These are phyloP conservation scores for Carassius gibelio DNA, from an alignment of 2,113 vertebrate genomes.

Conservation along the genomic window DNA sequence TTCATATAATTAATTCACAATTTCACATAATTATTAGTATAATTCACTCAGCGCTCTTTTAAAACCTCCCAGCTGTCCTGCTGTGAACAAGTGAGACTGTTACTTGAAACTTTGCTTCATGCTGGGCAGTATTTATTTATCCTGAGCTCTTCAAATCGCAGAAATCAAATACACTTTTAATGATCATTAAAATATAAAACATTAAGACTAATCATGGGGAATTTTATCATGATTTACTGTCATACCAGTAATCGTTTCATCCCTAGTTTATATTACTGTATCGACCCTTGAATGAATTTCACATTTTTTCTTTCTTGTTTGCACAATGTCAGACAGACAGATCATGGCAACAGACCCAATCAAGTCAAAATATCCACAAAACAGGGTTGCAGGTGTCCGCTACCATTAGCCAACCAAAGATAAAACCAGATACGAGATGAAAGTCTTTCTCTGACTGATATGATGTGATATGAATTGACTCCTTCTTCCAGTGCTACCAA, in stretches of 20 bases:
- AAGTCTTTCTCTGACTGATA: constrained; percentile 28
- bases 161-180: neutral
- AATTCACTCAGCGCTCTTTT: too few relatives aligned
- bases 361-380: constrained; percentile 22
- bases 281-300: neutral
- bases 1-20: too few relatives aligned
- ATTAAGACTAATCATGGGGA: too few relatives aligned
- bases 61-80: too few relatives aligned
- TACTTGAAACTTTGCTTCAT: too few relatives aligned
- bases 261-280: neutral
- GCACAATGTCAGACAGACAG: neutral
- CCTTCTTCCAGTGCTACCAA: neutral
- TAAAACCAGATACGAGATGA: constrained; percentile 42
- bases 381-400: constrained; percentile 39
- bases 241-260: too few relatives aligned
- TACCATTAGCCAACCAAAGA: constrained; percentile 34
- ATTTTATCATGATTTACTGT: too few relatives aligned
- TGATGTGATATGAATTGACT: neutral
- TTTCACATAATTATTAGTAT: too few relatives aligned
- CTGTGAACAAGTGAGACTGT: too few relatives aligned
- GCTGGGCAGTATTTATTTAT: too few relatives aligned
- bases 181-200: too few relatives aligned
- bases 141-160: too few relatives aligned
- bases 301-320: neutral
- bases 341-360: neutral